Evolutionary conservation across 2,888 invertebrate genomes (phyloP), one percentile per base, ranked within the genome.

Genomic region (Melangyna quadrimaculata): DNA sequence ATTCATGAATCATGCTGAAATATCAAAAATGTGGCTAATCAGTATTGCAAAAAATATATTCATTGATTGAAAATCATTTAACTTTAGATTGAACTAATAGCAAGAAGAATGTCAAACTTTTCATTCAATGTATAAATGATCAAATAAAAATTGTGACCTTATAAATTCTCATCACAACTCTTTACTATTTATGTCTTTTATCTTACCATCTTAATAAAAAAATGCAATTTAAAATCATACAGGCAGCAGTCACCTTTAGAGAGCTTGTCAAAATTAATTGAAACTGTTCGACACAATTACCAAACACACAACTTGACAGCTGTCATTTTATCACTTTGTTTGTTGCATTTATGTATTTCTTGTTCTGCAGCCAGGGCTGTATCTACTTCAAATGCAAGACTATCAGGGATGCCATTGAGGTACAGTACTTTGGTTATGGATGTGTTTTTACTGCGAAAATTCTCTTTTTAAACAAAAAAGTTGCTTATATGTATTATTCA

Each of bases 231-330:
- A 10, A 57, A 57, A 45, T 69, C 35, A 29, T 48, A 1, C 59
- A 69, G 24, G 45, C 27, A 24, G 22, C 74, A 45, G 40, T 53
- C 78, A 78, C 24, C 63, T 14, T n/a, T n/a, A n/a, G 51, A 59
- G 59, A 67, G 40, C 63, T 61, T 78, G 73, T 70, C 73, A 51
- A 78, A 69, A 63, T 51, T 78, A 37, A 73, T 40, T 43, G 78
- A 69, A 69, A 55, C 67, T 70, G 63, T 83, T 73, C 63, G 6
- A 24, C 22, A 40, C 61, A 78, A 78, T 82, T 78, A 70, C 70
- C 70, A 74, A 83, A 78, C 70, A 78, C 70, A 74, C n/a, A n/a
- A n/a, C 74, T 71, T 78, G 78, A 78, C 78, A 74, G 43, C 14
- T 53, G 70, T 73, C 74, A 78, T 65, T 83, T 73, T 83, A 70